Evolutionary conservation across 2,797 vertebrate genomes (phyloP).

Genomic region (Characodon lateralis): DNA sequence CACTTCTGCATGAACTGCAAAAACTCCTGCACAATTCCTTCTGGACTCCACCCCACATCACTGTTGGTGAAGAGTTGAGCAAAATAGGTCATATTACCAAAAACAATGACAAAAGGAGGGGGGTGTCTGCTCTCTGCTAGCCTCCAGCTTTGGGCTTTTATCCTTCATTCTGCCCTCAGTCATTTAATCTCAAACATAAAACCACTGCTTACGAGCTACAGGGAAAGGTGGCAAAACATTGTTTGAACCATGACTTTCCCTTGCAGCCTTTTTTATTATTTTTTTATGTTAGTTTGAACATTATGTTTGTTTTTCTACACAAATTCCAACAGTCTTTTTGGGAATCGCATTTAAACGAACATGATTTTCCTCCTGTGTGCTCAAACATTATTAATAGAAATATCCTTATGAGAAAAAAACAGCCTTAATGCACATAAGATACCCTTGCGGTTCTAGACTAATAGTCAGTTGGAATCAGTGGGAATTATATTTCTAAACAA

Average conservation of each 20-base stretch:
- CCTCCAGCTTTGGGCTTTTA: conserved; percentile 36
- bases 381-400: neutral
- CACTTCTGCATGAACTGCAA: conserved; percentile 3
- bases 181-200: conserved; percentile 9
- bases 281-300: neutral
- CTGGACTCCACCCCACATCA: conserved; percentile 50
- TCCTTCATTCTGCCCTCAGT: conserved; percentile 16
- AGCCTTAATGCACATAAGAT: neutral
- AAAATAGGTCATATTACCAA: conserved; percentile 80
- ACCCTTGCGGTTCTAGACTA: neutral
- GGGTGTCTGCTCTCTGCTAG: conserved; percentile 48
- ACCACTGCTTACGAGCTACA: conserved; percentile 12
- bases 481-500: neutral
- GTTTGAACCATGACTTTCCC: neutral
- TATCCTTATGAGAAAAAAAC: neutral
- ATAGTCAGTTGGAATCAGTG: neutral
- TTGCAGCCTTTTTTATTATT: neutral
- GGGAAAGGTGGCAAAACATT: conserved; percentile 18
- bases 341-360: neutral
- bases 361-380: neutral
- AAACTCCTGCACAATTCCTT: conserved; percentile 42
- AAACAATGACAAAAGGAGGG: conserved; percentile 63
- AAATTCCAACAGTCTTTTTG: neutral
- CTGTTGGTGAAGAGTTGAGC: conserved; percentile 38
- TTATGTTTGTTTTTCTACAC: neutral